Base-by-base conservation (phyloP, 1,140 invertebrate genomes). In the Nasonia longicornis region DNA sequence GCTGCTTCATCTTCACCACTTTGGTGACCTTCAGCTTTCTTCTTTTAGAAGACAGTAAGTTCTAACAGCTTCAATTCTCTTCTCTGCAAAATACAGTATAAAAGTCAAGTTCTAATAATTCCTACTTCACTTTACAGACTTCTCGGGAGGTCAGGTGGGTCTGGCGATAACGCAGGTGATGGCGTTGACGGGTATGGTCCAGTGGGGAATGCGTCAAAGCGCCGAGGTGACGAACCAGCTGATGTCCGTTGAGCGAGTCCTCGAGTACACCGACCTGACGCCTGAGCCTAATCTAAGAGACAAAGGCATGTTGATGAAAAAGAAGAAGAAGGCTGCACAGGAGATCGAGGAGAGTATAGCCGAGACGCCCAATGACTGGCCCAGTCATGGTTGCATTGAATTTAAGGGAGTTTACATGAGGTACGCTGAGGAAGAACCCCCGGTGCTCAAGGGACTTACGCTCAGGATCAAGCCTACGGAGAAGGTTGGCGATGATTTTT, bases 181-280 rank as follows among this genome's bases (percentile, higher is more conserved):
- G 85, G 87, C 90, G 48, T 83, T 93, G 88, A 89, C 93, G 72
- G 93, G 93, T 85, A 88, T 93, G 92, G 92, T 96, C 86, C 95
- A 96, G 90, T 96, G 94, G 94, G 93, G 93, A 52, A 93, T 95
- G 84, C 88, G 95, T 74, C 94, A 95, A 85, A 92, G 92, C 81
- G 93, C 95, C 0, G 96, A 97, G 88, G 94, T 96, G 48, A 93
- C 95, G 75, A 96, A 96, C 88, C 93, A 94, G 83, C 93, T 96
- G 91, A 96, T 95, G 87, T 93, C 94, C 0, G 95, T 96, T 0
- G 96, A 96, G 89, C 91, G 96, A 86, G 92, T 96, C 0, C 81
- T 96, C 0, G 95, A 96, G 85, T 97, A 96, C 85, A 94, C 93
- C 0, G 89, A 92, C 6, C 85, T 96, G 29, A 85, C 92, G 4